Evolutionary conservation across 2,113 vertebrate species (phyloP).

Genomic region (Neodontobutis hainanensis): DNA sequence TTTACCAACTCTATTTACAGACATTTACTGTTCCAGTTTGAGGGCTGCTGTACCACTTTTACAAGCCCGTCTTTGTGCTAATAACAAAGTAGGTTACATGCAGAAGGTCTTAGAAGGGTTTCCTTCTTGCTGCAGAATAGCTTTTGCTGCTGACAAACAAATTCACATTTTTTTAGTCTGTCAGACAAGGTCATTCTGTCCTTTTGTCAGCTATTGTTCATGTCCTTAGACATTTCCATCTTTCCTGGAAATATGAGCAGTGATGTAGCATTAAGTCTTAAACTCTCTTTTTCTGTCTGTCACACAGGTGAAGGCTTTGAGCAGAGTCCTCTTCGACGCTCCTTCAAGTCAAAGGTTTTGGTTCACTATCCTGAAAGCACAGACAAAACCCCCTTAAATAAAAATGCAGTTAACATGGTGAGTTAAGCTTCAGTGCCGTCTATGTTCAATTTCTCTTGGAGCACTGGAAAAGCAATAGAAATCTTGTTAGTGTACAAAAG

Average conservation of each 20-base stretch:
- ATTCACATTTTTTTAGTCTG: conserved; percentile 11
- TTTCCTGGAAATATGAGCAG: background rate
- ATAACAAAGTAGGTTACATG: conserved; percentile 45
- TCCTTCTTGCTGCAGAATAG: conserved; percentile 33
- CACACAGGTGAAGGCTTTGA: conserved; percentile 93
- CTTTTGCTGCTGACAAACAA: conserved; percentile 12
- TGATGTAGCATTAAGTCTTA: conserved; percentile 10
- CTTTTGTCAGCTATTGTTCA: conserved; percentile 7
- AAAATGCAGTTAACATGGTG: conserved; percentile 97
- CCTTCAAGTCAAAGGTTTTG: conserved; percentile 96
- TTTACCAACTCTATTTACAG: background rate
- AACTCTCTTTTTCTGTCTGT: background rate
- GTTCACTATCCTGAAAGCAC: conserved; percentile 95
- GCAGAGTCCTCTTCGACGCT: conserved; percentile 93
- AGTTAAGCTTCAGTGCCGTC: conserved; percentile 34
- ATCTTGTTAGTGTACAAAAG: background rate
- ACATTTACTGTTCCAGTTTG: conserved; percentile 34
- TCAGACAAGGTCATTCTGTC: conserved; percentile 33
- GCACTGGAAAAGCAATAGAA: background rate
- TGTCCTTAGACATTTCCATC: conserved; percentile 10
- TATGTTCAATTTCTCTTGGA: background rate
- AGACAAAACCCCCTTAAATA: conserved; percentile 94
- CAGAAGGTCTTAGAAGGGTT: conserved; percentile 28
- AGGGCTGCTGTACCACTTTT: conserved; percentile 25
- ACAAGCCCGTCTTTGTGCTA: conserved; percentile 41